Percentiles rank a stretch among this genome's conserved stretches.
Evolutionary conservation across 2,113 vertebrate genomes (phyloP).

Genomic region (Leptobrachium leishanense): DNA sequence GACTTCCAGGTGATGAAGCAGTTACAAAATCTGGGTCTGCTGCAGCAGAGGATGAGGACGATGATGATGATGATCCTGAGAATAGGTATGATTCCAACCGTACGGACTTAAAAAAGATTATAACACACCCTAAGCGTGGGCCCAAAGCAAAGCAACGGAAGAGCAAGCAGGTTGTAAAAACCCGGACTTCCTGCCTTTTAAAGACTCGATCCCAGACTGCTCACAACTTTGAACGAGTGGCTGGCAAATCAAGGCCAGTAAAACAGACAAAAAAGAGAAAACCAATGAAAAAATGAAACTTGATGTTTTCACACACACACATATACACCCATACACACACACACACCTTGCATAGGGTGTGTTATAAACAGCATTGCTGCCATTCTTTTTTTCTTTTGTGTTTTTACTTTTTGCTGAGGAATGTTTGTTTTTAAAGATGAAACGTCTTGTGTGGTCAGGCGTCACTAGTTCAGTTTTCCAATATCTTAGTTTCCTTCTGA

Average conservation of each 20-base stretch:
- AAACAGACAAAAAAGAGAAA: slow-evolving; percentile 61
- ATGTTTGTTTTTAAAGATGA: background rate
- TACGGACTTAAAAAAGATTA: slow-evolving; percentile 74
- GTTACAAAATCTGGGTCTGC: slow-evolving; percentile 72
- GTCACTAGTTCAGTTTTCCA: background rate
- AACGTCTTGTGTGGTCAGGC: background rate
- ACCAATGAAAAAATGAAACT: slow-evolving; percentile 59
- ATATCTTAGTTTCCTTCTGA: background rate
- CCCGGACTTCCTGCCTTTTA: slow-evolving; percentile 67
- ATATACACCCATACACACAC: no score
- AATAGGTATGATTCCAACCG: slow-evolving; percentile 94
- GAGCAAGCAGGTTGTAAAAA: slow-evolving; percentile 68
- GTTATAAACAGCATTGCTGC: slow-evolving; percentile 58
- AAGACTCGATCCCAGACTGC: slow-evolving; percentile 71
- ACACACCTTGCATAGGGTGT: slow-evolving; percentile 62
- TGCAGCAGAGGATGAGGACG: slow-evolving; percentile 80
- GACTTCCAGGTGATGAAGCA: slow-evolving; percentile 81
- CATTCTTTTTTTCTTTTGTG: background rate
- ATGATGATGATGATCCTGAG: slow-evolving; percentile 92
- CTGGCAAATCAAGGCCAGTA: slow-evolving; percentile 67
- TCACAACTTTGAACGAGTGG: slow-evolving; percentile 70
- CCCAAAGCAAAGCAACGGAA: slow-evolving; percentile 68
- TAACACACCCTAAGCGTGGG: slow-evolving; percentile 76
- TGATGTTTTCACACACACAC: slow-evolving; percentile 53
- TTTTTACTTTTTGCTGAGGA: background rate